These are phyloP conservation scores for Apis laboriosa DNA, from an alignment of 1,140 invertebrate species.

Conservation along the genomic window DNA sequence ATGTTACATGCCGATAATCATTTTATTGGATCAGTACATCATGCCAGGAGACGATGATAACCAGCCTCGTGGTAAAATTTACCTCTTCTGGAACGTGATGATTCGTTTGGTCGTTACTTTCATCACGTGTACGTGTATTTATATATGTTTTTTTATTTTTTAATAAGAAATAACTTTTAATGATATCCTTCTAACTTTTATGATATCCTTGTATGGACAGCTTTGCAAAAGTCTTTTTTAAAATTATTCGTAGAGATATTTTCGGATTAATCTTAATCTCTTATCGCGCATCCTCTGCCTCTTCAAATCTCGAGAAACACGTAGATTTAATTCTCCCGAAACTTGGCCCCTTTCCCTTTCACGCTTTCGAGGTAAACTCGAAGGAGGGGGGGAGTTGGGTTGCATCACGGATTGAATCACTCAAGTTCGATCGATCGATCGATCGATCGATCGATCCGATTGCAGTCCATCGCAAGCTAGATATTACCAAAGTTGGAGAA, in stretches of 20 bases:
- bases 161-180: no score
- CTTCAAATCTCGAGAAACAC: no score
- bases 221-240: no score
- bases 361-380: slow-evolving; percentile 51
- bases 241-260: background rate
- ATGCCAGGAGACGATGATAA: slow-evolving; percentile 50
- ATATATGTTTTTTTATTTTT: no score
- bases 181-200: no score
- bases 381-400: no score
- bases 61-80: slow-evolving; percentile 42
- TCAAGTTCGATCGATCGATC: slow-evolving; percentile 1
- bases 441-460: slow-evolving; percentile 57
- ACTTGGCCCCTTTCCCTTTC: background rate
- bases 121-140: slow-evolving; percentile 56
- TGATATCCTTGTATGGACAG: no score
- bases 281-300: background rate
- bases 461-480: slow-evolving; percentile 46
- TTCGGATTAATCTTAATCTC: background rate
- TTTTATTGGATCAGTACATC: slow-evolving; percentile 60
- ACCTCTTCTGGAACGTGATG: slow-evolving; percentile 59
- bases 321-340: background rate
- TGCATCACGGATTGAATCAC: no score
- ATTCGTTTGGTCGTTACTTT: slow-evolving; percentile 60
- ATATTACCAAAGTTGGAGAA: slow-evolving; percentile 61
- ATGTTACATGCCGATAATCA: slow-evolving; percentile 66